phyloP scores from a whole-genome alignment of 2,113 vertebrate genomes.

The Naja naja region DNA sequence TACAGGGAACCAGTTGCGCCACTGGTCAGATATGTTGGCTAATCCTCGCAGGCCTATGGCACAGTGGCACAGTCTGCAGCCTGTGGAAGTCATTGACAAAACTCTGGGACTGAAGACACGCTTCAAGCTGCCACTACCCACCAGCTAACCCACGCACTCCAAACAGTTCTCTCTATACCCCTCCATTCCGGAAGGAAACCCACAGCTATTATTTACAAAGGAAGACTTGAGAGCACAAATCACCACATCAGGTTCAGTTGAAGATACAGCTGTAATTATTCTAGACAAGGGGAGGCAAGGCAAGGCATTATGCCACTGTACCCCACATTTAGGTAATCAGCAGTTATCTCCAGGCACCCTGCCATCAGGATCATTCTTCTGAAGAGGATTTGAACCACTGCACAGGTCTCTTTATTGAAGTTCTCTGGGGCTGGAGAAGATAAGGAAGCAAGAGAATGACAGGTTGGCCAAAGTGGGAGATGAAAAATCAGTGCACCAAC shows the following conservation, averaged over 20 bases:
- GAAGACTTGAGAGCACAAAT: not conserved
- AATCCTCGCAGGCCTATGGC: slow-evolving; percentile 86
- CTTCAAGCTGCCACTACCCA: slow-evolving; percentile 64
- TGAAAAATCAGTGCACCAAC: not conserved
- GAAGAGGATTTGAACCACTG: not conserved
- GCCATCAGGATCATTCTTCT: not conserved
- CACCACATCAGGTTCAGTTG: not conserved
- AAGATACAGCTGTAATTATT: not conserved
- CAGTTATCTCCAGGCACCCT: not conserved
- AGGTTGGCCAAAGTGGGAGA: not conserved
- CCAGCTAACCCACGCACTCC: slow-evolving; percentile 32
- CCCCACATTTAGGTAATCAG: not conserved
- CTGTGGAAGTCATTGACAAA: slow-evolving; percentile 77
- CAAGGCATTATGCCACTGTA: not conserved
- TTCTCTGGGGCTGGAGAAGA: not conserved
- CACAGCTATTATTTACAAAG: not conserved
- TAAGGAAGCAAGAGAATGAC: not conserved
- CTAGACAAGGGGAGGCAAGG: not conserved
- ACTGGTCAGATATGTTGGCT: slow-evolving; percentile 96
- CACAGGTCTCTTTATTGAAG: not conserved
- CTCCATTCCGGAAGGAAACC: not conserved
- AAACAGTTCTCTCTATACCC: not conserved
- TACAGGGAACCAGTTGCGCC: slow-evolving; percentile 84
- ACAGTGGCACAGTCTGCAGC: slow-evolving; percentile 90
- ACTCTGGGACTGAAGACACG: slow-evolving; percentile 72